Evolutionary conservation across 2,113 vertebrate genomes (phyloP), one percentile per base, ranked within the genome.

Genomic region (Ptilonorhynchus violaceus): DNA sequence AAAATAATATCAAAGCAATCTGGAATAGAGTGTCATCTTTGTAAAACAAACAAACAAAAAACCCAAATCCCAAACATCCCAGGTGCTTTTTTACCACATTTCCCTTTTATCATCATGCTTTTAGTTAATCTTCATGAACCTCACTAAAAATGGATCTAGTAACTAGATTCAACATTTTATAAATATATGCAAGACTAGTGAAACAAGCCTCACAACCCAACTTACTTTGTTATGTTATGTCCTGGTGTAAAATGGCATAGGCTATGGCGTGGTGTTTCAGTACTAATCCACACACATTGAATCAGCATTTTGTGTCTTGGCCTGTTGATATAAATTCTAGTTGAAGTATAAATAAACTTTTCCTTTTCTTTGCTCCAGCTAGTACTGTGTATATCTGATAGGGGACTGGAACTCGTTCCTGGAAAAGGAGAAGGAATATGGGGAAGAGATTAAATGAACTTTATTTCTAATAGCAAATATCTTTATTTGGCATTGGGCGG

Each of bases 311-410:
- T 85, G 53, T 85, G 49, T 80, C 49, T 92, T 87, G 79, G 55
- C 83, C 59, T 81, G 53, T 85, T 95, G 73, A 58, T 81, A 63
- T 67, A 68, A 94, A 89, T 77, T 89, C 60, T 62, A 47, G 35
- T 30, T 74, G 55, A 92, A 91, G 50, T 85, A 91, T 74, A 93
- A 97, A 92, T 80, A 91, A 97, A 86, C 76, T 96, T 97, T 81
- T 92, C 87, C 70, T 94, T 92, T 84, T 83, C 74, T 55, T 91
- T 97, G 80, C 63, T 94, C 80, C 70, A 92, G 37, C 89, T 92
- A 91, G 33, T 80, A 58, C 76, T 82, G 24, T 89, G 42, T 92
- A 39, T 94, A 88, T 96, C 68, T 93, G 77, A 88, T 89, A 85
- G 67, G 49, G 67, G 46, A 75, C 73, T 92, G 88, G 81, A 90